Percentiles rank a stretch among this genome's conserved stretches.
Conservation (phyloP, 2,888 invertebrate species). For the Macrophya annulata region DNA sequence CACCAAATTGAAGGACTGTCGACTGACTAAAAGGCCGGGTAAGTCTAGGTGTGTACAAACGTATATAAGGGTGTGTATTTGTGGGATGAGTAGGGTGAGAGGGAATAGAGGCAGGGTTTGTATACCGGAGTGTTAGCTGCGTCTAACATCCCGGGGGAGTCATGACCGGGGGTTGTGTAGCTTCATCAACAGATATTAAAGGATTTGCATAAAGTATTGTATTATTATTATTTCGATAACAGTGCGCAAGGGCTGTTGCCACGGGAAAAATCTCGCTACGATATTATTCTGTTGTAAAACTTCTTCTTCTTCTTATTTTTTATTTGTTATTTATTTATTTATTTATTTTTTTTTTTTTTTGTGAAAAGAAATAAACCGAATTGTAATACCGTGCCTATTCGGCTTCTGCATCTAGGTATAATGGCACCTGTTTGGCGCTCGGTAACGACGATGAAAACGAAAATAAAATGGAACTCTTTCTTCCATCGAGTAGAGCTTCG, state of each 20-base stretch:
- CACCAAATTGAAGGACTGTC: conserved; percentile 74
- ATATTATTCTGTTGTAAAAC: conserved; percentile 47
- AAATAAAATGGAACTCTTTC: conserved; percentile 33
- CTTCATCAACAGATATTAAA: conserved; percentile 79
- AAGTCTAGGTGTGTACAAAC: conserved; percentile 22
- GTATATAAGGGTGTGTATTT: conserved; percentile 37
- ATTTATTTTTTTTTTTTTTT: background rate
- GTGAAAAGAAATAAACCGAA: conserved; percentile 5
- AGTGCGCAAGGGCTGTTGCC: conserved; percentile 33
- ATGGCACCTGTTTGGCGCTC: conserved; percentile 33
- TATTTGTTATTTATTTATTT: too few species aligned
- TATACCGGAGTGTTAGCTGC: conserved; percentile 59
- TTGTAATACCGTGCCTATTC: background rate
- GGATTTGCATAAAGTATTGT: conserved; percentile 78
- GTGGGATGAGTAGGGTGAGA: background rate
- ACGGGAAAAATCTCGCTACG: conserved; percentile 37
- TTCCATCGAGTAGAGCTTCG: background rate
- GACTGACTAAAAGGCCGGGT: conserved; percentile 30
- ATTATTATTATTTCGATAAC: conserved; percentile 68
- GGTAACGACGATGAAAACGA: conserved; percentile 37
- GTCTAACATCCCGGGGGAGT: conserved; percentile 75
- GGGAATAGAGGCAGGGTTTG: conserved; percentile 28
- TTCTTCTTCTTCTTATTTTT: background rate
- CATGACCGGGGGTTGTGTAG: conserved; percentile 71
- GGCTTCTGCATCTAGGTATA: conserved; percentile 7